Percentiles rank a stretch among this genome's conserved stretches.
Conservation (phyloP, 2,113 vertebrate species). For the Onychostruthus taczanowskii region DNA sequence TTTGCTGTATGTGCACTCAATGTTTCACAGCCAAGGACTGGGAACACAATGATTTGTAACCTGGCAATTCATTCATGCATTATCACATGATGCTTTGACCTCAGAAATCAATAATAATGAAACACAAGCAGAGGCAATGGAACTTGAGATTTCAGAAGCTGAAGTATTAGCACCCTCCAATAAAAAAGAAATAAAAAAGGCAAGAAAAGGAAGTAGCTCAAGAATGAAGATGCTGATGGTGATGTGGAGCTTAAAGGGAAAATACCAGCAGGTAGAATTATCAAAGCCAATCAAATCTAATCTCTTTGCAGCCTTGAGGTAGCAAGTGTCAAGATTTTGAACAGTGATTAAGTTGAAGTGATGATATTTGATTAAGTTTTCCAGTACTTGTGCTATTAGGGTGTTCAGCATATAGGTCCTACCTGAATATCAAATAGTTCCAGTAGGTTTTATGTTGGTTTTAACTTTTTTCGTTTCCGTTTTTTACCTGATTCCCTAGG, state of each 20-base stretch:
- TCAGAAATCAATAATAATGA: constrained; percentile 61
- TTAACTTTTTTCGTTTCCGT: constrained; percentile 94
- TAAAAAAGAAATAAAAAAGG: not conserved
- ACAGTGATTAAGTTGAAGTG: constrained; percentile 68
- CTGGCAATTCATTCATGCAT: constrained; percentile 24
- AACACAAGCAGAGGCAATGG: constrained; percentile 56
- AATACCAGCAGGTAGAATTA: constrained; percentile 66
- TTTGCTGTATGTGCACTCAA: not conserved
- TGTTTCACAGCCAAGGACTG: not conserved
- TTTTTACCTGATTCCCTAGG: constrained; percentile 95
- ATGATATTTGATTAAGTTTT: constrained; percentile 64
- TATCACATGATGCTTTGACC: not conserved
- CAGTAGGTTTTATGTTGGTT: constrained; percentile 85
- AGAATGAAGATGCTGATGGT: constrained; percentile 64
- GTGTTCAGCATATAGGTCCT: constrained; percentile 73
- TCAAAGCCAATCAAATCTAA: constrained; percentile 73
- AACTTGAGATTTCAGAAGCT: constrained; percentile 49
- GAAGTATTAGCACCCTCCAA: constrained; percentile 46
- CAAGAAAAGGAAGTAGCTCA: constrained; percentile 5
- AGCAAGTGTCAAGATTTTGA: constrained; percentile 65
- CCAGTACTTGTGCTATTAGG: constrained; percentile 64
- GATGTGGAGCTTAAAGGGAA: constrained; percentile 67
- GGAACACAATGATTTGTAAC: not conserved
- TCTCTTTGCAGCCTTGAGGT: constrained; percentile 64
- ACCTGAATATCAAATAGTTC: constrained; percentile 88